Evolutionary conservation across 2,888 invertebrate genomes (phyloP).

Genomic region (Galerucella nymphaeae): DNA sequence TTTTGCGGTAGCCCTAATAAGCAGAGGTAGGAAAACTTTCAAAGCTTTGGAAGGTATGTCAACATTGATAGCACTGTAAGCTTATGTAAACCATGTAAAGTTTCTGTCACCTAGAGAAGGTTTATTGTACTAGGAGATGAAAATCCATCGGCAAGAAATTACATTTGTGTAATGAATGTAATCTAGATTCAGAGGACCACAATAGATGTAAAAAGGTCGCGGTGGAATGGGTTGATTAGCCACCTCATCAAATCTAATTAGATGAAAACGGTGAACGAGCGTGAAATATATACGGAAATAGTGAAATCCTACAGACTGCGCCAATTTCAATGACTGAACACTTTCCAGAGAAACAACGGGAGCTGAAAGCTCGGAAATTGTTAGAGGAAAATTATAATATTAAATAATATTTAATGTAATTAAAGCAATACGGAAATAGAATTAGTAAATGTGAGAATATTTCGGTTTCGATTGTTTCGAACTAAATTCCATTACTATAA

Average conservation of each 20-base stretch:
- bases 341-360: background rate
- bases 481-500: background rate
- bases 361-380: background rate
- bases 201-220: no score
- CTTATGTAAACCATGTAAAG: no score
- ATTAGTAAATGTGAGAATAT: background rate
- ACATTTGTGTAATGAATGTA: no score
- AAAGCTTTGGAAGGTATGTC: no score
- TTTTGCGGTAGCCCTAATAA: no score
- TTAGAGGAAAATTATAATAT: background rate
- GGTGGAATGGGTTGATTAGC: no score
- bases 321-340: background rate
- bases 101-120: no score
- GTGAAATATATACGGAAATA: background rate
- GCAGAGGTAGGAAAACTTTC: no score
- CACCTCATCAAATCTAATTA: background rate
- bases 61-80: no score
- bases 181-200: no score
- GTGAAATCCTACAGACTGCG: background rate
- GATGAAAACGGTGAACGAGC: background rate
- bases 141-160: no score
- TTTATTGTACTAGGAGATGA: no score
- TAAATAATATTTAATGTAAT: conserved; percentile 1
- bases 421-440: background rate
- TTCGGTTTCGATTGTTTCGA: background rate